Evolutionary conservation across 1,140 invertebrate species (phyloP).

Genomic region (Galleria mellonella): DNA sequence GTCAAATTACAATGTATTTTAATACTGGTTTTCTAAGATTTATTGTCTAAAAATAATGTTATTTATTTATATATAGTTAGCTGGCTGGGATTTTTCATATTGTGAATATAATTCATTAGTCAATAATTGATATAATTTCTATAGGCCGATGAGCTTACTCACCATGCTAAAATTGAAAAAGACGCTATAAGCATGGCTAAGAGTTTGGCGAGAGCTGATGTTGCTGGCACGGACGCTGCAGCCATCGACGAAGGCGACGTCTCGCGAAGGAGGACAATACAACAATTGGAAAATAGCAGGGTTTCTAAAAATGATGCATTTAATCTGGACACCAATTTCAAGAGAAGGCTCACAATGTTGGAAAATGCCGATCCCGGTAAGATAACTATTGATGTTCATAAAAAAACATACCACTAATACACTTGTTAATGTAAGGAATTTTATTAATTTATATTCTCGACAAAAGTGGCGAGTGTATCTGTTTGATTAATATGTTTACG

Average conservation of each 20-base stretch:
- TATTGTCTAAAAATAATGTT: too few relatives aligned
- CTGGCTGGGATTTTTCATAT: too few relatives aligned
- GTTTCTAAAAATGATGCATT: slow-evolving; percentile 88
- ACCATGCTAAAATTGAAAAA: slow-evolving; percentile 89
- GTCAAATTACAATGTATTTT: too few relatives aligned
- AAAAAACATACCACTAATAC: too few relatives aligned
- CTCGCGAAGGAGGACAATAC: slow-evolving; percentile 88
- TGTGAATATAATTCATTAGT: too few relatives aligned
- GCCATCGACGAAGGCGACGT: slow-evolving; percentile 86
- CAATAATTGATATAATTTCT: slow-evolving; percentile 18
- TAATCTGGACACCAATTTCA: slow-evolving; percentile 94
- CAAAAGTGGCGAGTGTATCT: too few relatives aligned
- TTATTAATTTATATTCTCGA: too few relatives aligned
- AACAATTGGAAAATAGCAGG: slow-evolving; percentile 88
- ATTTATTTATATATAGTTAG: too few relatives aligned
- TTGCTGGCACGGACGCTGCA: slow-evolving; percentile 88
- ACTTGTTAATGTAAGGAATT: too few relatives aligned
- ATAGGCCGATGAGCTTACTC: slow-evolving; percentile 86
- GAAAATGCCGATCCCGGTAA: slow-evolving; percentile 42
- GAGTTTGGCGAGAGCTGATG: slow-evolving; percentile 88
- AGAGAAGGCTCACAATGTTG: slow-evolving; percentile 86
- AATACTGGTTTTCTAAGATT: too few relatives aligned
- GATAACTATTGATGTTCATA: slow-evolving; percentile 1
- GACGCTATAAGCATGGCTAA: slow-evolving; percentile 94
- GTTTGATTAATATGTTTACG: too few relatives aligned